Evolutionary conservation across 2,113 vertebrate genomes (phyloP), one percentile per base, ranked within the genome.

Genomic region (Gobius niger): DNA sequence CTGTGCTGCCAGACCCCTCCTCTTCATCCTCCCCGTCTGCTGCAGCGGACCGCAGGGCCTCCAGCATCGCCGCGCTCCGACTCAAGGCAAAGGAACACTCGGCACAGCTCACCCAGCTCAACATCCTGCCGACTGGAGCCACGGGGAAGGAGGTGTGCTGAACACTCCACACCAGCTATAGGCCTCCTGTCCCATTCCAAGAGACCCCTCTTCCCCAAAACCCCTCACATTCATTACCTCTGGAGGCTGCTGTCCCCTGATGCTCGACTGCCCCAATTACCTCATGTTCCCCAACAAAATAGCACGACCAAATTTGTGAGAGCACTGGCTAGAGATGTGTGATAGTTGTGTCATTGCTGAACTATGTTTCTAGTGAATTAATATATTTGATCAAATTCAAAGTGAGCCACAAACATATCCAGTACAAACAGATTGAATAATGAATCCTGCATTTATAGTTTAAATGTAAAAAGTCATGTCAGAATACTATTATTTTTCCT

Each of bases 91-190:
- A 97, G 90, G 96, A 98, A 90, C 96, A 98, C 89, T 97, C 96
- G 3, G 97, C 97, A 63, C 97, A 99, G 92, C 94, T 99, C 83
- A 99, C 96, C 81, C 97, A 98, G 92, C 96, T 99, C 80, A 99
- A 97, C 93, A 96, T 98, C 89, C 94, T 98, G 91, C 95, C 96
- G n/a, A 80, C 94, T 18, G 94, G 90, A 87, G 93, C 92, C 82
- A 82, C 97, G 51, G 96, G 97, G 90, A 99, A 99, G 93, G 97
- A 99, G 94, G 97, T 98, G 92, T 99, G 96, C 95, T 98, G 94
- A 97, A 84, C 78, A 78, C 83, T 79, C 67, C 14, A 83, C 65
- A 85, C 71, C 82, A 84, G 54, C 65, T 70, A 47, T 40, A 77
- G 81, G 13, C 81, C 81, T 60, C 75, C 72, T 67, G 3, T 3